A percentile compares a stretch with the other conserved stretches of the same genome.
Evolutionary conservation across 2,797 vertebrate genomes (phyloP).

Genomic region (Megalops cyprinoides): DNA sequence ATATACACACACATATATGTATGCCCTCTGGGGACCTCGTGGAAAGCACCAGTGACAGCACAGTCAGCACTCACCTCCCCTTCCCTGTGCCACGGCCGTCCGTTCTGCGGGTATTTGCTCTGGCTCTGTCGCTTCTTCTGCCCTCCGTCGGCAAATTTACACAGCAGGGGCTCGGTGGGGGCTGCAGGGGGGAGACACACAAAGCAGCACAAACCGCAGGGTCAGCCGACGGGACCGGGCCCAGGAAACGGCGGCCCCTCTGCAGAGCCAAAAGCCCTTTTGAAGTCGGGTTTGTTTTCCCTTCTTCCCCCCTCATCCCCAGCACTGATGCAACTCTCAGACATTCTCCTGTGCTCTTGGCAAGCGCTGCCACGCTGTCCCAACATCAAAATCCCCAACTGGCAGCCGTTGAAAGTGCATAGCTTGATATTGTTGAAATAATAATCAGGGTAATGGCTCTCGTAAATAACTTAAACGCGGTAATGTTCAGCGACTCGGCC

Average conservation of each 20-base stretch:
- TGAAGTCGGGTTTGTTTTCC: conserved; percentile 56
- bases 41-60: background rate
- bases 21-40: too few species aligned
- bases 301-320: conserved; percentile 26
- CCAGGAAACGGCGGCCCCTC: conserved; percentile 48
- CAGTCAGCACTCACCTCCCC: conserved; percentile 84
- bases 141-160: conserved; percentile 96
- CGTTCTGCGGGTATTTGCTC: conserved; percentile 95
- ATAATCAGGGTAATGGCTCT: conserved; percentile 78
- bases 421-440: conserved; percentile 81
- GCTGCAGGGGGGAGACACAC: conserved; percentile 73
- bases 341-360: conserved; percentile 56
- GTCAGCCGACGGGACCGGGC: conserved; percentile 12
- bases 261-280: conserved; percentile 64
- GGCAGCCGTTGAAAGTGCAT: conserved; percentile 80
- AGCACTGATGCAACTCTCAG: conserved; percentile 15
- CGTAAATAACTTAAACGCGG: conserved; percentile 75
- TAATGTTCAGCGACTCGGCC: conserved; percentile 62
- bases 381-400: conserved; percentile 62
- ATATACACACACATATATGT: too few species aligned
- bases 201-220: background rate
- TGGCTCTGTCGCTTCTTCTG: conserved; percentile 97
- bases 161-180: conserved; percentile 94
- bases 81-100: conserved; percentile 93
- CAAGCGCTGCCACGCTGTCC: conserved; percentile 61